phyloP scores from a whole-genome alignment of 2,113 vertebrate genomes.

The Amphiprion ocellaris region DNA sequence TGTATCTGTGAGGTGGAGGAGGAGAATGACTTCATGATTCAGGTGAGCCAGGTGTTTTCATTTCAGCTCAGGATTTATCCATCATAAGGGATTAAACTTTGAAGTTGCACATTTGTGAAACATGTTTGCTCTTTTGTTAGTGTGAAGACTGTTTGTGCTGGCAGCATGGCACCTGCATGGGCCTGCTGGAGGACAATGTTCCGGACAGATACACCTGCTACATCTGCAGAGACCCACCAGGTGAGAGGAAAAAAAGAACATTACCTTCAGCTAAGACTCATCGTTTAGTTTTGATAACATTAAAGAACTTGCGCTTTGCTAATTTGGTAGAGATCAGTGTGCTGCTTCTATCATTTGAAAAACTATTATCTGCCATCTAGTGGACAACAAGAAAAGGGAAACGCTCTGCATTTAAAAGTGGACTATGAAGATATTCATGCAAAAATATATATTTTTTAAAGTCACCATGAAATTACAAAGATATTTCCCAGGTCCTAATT shows the following conservation, averaged over 20 bases:
- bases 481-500: too few species aligned
- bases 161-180: slow-evolving; percentile 99
- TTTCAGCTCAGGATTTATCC: fast-evolving
- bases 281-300: too few species aligned
- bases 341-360: too few species aligned
- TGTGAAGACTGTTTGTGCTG: slow-evolving; percentile 98
- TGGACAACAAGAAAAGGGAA: too few species aligned
- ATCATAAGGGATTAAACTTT: background rate
- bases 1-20: slow-evolving; percentile 97
- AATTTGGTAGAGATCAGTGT: too few species aligned
- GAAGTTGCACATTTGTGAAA: background rate
- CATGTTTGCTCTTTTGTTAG: slow-evolving; percentile 73
- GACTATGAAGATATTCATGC: too few species aligned
- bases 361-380: too few species aligned
- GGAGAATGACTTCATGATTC: slow-evolving; percentile 99
- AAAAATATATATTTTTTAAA: too few species aligned
- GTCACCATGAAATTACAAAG: too few species aligned
- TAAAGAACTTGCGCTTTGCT: too few species aligned
- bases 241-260: slow-evolving; percentile 75
- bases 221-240: slow-evolving; percentile 96
- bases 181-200: slow-evolving; percentile 95
- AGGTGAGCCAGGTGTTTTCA: slow-evolving; percentile 81
- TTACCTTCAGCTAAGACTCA: too few species aligned
- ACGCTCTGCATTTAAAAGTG: too few species aligned
- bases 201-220: slow-evolving; percentile 96